phyloP scores from a whole-genome alignment of 2,113 vertebrate genomes.

The Sprattus sprattus region DNA sequence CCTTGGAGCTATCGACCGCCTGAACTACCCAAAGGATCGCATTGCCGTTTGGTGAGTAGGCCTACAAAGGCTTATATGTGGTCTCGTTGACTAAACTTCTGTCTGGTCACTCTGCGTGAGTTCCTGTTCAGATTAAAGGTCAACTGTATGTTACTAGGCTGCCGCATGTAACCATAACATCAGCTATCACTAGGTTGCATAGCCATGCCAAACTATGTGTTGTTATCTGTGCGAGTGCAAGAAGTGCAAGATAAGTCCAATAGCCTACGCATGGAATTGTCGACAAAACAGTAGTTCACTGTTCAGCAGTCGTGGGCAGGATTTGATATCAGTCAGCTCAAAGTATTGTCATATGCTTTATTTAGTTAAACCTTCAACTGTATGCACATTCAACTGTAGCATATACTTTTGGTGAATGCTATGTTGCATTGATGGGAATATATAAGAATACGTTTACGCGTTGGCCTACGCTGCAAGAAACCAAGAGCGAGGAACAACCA shows the following conservation, averaged over 20 bases:
- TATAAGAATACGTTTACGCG: too few relatives aligned
- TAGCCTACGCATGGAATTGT: conserved; percentile 1
- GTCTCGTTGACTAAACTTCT: background rate
- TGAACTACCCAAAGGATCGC: conserved; percentile 81
- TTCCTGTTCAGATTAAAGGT: too few relatives aligned
- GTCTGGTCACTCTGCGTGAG: too few relatives aligned
- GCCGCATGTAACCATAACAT: background rate
- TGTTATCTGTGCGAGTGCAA: background rate
- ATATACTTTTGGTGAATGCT: background rate
- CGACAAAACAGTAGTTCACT: background rate
- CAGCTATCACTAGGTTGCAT: background rate
- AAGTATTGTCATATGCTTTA: background rate
- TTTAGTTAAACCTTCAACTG: background rate
- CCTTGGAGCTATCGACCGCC: conserved; percentile 77
- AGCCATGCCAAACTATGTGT: background rate
- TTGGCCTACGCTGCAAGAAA: background rate
- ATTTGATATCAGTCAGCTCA: too few relatives aligned
- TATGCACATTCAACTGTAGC: background rate
- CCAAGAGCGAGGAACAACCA: background rate
- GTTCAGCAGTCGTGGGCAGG: too few relatives aligned
- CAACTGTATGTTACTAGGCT: too few relatives aligned
- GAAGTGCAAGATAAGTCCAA: background rate
- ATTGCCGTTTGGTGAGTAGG: conserved; percentile 80
- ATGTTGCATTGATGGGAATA: background rate
- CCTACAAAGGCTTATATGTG: background rate